Percentiles rank a stretch among this genome's conserved stretches.
These are phyloP conservation scores for Palaemon carinicauda DNA, from an alignment of 1,140 invertebrate species.

Conservation along the genomic window DNA sequence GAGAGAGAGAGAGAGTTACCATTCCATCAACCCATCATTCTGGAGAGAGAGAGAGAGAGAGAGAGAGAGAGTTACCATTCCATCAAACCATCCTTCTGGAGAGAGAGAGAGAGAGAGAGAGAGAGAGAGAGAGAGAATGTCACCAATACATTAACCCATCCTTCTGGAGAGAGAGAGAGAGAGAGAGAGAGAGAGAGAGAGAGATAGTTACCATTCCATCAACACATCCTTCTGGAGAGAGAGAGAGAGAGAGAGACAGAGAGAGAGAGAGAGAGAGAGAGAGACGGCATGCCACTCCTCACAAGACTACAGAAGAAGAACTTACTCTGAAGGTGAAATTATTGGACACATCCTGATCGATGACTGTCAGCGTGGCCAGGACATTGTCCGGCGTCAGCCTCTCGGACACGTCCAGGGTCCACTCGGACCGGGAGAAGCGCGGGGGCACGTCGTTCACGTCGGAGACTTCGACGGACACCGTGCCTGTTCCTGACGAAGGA, in stretches of 20 bases:
- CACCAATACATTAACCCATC: too few species aligned
- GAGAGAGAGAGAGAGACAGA: not conserved
- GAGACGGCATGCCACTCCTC: not conserved
- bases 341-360: constrained; percentile 65
- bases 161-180: too few species aligned
- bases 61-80: too few species aligned
- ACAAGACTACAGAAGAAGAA: not conserved
- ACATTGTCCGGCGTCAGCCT: constrained; percentile 64
- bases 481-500: constrained; percentile 54
- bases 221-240: too few species aligned
- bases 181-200: too few species aligned
- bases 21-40: too few species aligned
- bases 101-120: too few species aligned
- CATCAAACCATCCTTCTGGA: too few species aligned
- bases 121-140: too few species aligned
- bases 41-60: too few species aligned
- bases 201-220: too few species aligned
- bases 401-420: constrained; percentile 65
- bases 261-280: not conserved
- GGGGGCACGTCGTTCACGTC: constrained; percentile 64
- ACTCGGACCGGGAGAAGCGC: constrained; percentile 64
- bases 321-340: constrained; percentile 63
- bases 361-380: constrained; percentile 63
- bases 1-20: too few species aligned
- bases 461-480: constrained; percentile 62